phyloP scores from a whole-genome alignment of 2,113 vertebrate species.

The Tupaia chinensis region DNA sequence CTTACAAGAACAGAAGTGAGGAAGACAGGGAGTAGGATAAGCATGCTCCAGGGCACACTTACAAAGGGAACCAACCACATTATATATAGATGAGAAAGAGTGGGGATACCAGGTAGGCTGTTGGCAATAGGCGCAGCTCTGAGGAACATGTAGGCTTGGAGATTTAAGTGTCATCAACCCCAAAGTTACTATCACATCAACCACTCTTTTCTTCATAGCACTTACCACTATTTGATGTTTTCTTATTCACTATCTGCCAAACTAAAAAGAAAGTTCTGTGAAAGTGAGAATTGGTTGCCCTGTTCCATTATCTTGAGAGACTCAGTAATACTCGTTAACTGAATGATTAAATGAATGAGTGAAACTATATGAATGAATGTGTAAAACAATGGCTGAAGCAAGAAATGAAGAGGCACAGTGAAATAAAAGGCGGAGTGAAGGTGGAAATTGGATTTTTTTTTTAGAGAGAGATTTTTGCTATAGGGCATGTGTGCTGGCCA shows the following conservation, averaged over 20 bases:
- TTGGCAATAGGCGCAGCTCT: not conserved
- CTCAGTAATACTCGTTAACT: not conserved
- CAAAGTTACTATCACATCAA: not conserved
- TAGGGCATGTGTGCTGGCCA: too few relatives aligned
- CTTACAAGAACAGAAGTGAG: not conserved
- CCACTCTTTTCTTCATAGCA: not conserved
- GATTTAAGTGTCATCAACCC: not conserved
- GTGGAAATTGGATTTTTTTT: not conserved
- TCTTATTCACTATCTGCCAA: not conserved
- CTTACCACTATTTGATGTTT: not conserved
- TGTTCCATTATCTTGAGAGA: not conserved
- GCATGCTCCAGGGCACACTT: not conserved
- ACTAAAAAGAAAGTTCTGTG: not conserved
- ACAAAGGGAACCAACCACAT: not conserved
- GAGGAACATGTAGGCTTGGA: not conserved
- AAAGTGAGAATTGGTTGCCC: slow-evolving; percentile 13
- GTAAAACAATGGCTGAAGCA: not conserved
- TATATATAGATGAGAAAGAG: not conserved
- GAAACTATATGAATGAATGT: not conserved
- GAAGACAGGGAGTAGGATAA: not conserved
- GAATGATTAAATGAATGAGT: not conserved
- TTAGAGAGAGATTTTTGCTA: too few relatives aligned
- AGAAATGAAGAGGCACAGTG: not conserved
- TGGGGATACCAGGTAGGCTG: not conserved
- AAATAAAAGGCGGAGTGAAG: slow-evolving; percentile 12